Evolutionary conservation across 2,113 vertebrate genomes (phyloP), one percentile per base, ranked within the genome.

Genomic region (Gopherus evgoodei): DNA sequence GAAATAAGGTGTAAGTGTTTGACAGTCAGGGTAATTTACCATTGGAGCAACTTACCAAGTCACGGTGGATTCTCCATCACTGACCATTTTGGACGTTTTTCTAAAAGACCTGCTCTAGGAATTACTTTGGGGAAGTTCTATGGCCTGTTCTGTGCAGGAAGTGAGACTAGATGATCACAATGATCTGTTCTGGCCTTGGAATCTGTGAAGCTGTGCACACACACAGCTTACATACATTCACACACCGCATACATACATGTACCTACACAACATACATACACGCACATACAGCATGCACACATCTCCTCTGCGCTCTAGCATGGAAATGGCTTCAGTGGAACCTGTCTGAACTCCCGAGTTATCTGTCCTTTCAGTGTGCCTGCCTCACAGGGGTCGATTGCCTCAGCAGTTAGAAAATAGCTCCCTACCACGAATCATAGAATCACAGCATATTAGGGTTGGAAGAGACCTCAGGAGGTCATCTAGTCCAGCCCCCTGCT

Each of bases 171-270:
- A 2, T n/a, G 62, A 69, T 19, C 17, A 3, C 62, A 65, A 4
- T 69, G 62, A n/a, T n/a, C 31, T n/a, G 35, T 6, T 69, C 62
- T n/a, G 62, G 16, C 16, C 31, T 69, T 4, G 35, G 31, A 65
- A 17, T 65, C 62, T 35, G 14, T 17, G 62, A n/a, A 13, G 8
- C 50, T 65, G 31, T 1, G 0, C 5, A 1, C 76, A 0, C 0
- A 0, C 38, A 2, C 52, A 52, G 52, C 50, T 16, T 0, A 38
- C 59, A 21, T 2, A 62, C 19, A 22, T 72, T n/a, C n/a, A 72
- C 19, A 72, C 19, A 8, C 65, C 38, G 17, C 19, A 2, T 19
- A 38, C 65, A 72, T 10, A 72, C 35, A 29, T 14, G 29, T 7
- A 65, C 29, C 16, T 6, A 16, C 13, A 35, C 31, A 56, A 54